Base-by-base conservation (phyloP, 2,113 vertebrate species). In the Vulpes lagopus region DNA sequence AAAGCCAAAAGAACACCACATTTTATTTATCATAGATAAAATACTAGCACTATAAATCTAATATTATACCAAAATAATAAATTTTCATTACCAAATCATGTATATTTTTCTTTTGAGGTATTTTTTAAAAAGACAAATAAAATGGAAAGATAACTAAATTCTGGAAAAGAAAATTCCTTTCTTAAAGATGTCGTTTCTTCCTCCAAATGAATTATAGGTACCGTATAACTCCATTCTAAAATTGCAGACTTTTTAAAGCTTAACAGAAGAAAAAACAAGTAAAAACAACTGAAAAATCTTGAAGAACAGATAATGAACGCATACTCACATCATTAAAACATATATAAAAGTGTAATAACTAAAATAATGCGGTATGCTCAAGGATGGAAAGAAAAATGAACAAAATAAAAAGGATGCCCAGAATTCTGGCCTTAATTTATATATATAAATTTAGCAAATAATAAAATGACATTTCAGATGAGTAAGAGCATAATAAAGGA, bases 381-480 rank as follows among this genome's bases (percentile, higher is more conserved):
- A 88, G 59, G 73, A 89, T 14, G 76, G 62, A 79, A 43, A 94
- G 43, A 51, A 80, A 97, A 91, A 51, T 55, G 17, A 64, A 17
- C 19, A 67, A 91, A 91, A 94, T 20, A n/a, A 25, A 53, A 62
- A 92, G 14, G 43, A 95, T 74, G 53, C 16, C 17, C 38, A 76
- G 7, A 71, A 80, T 30, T 30, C 27, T 62, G 49, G 8, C 14
- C 25, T 71, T 53, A 25, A 59, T 69, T 16, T 23, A 60, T 4
- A 43, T 2, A 43, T 8, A 53, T 17, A 59, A 69, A 71, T 64
- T 30, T 69, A 32, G 15, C 55, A 59, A 89, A 74, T 65, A 94
- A 95, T 74, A 85, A 94, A 84, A 62, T 53, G 7, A 12, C 43
- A 93, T 90, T 95, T 94, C 80, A 11, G 20, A 85, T 53, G 9